Evolutionary conservation across 2,797 vertebrate species (phyloP), one percentile per base, ranked within the genome.

Genomic region (Etheostoma perlongum): DNA sequence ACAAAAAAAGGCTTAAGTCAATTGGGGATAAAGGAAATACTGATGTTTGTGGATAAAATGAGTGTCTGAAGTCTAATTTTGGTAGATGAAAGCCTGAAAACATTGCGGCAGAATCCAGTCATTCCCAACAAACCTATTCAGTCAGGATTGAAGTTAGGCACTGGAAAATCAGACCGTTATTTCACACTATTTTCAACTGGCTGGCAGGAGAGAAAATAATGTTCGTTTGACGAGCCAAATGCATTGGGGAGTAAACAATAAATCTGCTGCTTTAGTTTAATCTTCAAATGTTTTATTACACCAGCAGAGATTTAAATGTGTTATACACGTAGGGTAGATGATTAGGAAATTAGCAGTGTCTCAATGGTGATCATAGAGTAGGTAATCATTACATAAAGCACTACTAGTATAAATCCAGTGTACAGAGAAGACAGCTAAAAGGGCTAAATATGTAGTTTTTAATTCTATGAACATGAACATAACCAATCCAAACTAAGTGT

Each of bases 11-110:
- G 78, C 72, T 88, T 67, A 25, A 83, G 68, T 85, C 85, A 70
- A 59, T 72, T 59, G 72, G 74, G 85, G 85, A 78, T 60, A 86
- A 71, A 85, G 79, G 78, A 91, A 86, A 84, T 59, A 59, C 69
- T 59, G 64, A 72, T 74, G 78, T 65, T 76, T 76, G 76, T 82
- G 76, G 88, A 83, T 84, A 81, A 79, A 87, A 82, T 72, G 74
- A 83, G 64, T 47, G 80, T 72, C 83, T 85, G 36, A 77, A 87
- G 78, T 87, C 79, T 85, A 82, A 88, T 89, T 88, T 84, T 82
- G 62, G 74, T 58, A 67, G 76, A 85, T 90, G 83, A 91, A 91
- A 90, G 84, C 61, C 30, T 62, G 76, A 53, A 55, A 89, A 90
- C 75, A 54, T 16, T 72, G 72, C 52, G 47, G 73, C 72, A 81